Percentiles rank a stretch among this genome's conserved stretches.
phyloP scores from a whole-genome alignment of 92 coral and sea anemone species.

The Isaurus tuberculatus region DNA sequence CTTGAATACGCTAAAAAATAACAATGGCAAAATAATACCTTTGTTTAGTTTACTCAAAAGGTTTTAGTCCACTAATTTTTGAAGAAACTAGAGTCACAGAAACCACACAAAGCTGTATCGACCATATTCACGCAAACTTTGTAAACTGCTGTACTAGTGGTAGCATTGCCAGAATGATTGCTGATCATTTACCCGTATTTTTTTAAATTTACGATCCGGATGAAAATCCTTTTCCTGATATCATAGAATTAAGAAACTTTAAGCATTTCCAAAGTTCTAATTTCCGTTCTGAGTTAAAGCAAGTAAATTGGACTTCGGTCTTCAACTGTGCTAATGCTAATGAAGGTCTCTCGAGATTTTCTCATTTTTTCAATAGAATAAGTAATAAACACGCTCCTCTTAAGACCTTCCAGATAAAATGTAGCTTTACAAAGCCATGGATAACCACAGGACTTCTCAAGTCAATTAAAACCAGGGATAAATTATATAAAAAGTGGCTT shows the following conservation, averaged over 20 bases:
- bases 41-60: constrained; percentile 35
- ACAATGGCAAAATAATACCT: constrained; percentile 45
- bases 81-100: constrained; percentile 47
- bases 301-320: constrained; percentile 1
- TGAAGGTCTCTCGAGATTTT: constrained; percentile 48
- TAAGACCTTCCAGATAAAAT: constrained; percentile 41
- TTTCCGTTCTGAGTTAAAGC: not conserved
- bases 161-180: constrained; percentile 43
- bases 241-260: constrained; percentile 39
- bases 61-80: constrained; percentile 22
- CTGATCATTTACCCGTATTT: constrained; percentile 52
- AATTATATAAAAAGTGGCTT: too few relatives aligned
- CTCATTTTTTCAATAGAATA: constrained; percentile 45
- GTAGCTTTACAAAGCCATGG: constrained; percentile 53
- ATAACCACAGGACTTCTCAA: constrained; percentile 27
- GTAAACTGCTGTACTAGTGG: constrained; percentile 49
- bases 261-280: too few relatives aligned
- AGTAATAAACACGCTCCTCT: constrained; percentile 61
- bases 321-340: constrained; percentile 37
- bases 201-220: constrained; percentile 25
- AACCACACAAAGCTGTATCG: constrained; percentile 32
- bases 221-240: constrained; percentile 46
- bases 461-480: too few relatives aligned
- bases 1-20: constrained; percentile 42
- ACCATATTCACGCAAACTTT: constrained; percentile 38